Conservation (phyloP, 2,113 vertebrate genomes). For the Lota lota region DNA sequence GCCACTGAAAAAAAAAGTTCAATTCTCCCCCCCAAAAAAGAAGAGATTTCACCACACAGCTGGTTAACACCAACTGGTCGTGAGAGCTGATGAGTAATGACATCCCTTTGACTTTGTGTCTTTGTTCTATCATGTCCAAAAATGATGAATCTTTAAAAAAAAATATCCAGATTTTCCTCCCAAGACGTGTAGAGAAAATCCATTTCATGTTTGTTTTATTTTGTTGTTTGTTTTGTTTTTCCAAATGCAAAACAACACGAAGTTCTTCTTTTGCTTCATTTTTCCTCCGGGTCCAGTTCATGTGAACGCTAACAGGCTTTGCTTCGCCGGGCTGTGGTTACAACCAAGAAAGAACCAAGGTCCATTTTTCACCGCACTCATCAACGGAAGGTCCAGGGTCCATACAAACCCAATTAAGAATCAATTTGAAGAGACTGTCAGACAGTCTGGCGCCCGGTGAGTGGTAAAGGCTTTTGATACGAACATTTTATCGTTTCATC, state of each 20-base stretch:
- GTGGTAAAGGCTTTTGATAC: constrained; percentile 77
- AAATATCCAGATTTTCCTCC: constrained; percentile 29
- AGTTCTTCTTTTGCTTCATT: constrained; percentile 42
- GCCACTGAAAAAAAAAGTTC: constrained; percentile 40
- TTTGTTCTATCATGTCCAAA: constrained; percentile 67
- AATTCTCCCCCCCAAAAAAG: constrained; percentile 40
- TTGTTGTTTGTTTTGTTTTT: constrained; percentile 14
- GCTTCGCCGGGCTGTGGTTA: constrained; percentile 39
- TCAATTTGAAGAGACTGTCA: constrained; percentile 78
- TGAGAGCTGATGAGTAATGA: constrained; percentile 76
- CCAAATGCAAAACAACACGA: constrained; percentile 22
- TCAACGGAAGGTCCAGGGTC: constrained; percentile 72
- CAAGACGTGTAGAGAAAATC: constrained; percentile 57
- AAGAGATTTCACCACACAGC: constrained; percentile 72
- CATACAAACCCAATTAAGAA: constrained; percentile 80
- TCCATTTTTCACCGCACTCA: constrained; percentile 65
- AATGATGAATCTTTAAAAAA: constrained; percentile 71
- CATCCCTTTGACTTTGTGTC: constrained; percentile 69
- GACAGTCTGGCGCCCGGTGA: constrained; percentile 77
- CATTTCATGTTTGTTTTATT: constrained; percentile 33
- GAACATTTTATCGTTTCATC: constrained; percentile 75
- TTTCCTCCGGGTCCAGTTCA: not conserved
- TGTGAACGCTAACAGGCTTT: constrained; percentile 47
- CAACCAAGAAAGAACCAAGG: constrained; percentile 43
- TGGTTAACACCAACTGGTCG: constrained; percentile 75